A percentile compares a stretch with the other conserved stretches of the same genome.
Conservation (phyloP, 2,113 vertebrate genomes). For the Halichoeres trimaculatus region DNA sequence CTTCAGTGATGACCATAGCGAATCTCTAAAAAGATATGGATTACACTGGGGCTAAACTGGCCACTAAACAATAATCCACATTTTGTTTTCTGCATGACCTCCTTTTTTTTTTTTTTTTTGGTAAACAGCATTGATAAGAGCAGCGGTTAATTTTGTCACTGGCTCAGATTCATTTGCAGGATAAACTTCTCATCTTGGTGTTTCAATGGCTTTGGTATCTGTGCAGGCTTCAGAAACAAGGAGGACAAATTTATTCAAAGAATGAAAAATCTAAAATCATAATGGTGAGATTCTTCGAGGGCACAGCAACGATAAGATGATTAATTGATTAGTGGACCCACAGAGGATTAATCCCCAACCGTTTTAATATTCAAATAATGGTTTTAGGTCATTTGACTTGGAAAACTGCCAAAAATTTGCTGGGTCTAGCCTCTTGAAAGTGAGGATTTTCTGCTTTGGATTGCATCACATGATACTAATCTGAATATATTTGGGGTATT, state of each 20-base stretch:
- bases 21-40: constrained; percentile 72
- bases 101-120: constrained; percentile 37
- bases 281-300: background rate
- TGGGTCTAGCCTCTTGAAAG: background rate
- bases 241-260: background rate
- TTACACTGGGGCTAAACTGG: constrained; percentile 68
- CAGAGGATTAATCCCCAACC: background rate
- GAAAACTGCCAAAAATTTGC: background rate
- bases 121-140: constrained; percentile 62
- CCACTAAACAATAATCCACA: constrained; percentile 72
- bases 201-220: constrained; percentile 30
- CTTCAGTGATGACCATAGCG: constrained; percentile 57
- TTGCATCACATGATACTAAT: background rate
- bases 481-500: background rate
- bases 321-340: background rate
- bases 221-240: background rate
- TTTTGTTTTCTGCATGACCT: constrained; percentile 63
- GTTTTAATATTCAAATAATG: background rate
- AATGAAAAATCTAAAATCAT: background rate
- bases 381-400: background rate
- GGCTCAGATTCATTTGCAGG: constrained; percentile 21
- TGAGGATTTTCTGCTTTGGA: background rate
- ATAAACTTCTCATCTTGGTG: constrained; percentile 28
- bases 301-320: background rate
- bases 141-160: constrained; percentile 46